Base-by-base conservation (phyloP, 2,888 invertebrate genomes). In the Cyaniris semiargus region DNA sequence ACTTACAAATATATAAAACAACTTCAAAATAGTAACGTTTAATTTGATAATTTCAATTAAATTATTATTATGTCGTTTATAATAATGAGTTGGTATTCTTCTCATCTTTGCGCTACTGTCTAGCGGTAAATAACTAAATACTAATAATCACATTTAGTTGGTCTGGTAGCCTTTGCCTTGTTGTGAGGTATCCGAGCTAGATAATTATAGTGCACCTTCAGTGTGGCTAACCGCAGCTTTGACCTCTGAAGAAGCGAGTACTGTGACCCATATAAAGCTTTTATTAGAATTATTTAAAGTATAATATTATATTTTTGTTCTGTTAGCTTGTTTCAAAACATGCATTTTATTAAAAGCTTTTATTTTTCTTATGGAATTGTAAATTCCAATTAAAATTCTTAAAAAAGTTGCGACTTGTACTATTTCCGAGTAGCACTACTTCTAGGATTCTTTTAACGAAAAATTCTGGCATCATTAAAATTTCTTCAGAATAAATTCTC, bases 151-250 rank as follows among this genome's bases (percentile, higher is more conserved):
- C 27, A 66, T 21, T 58, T 7, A 15, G 60, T 60, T 60, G 8
- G 58, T 58, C 58, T 23, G 4, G 66, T 66, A 66, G 27, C 66
- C 66, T 66, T 66, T 66, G 66, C 66, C 66, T 66, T 18, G 60
- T 60, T 60, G 66, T 66, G 27, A 31, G 27, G 18, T 18, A 53
- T 53, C 53, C 53, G 5, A 53, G 53, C 5, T 31, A 6, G 6
- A 13, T 27, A 15, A 66, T 66, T 27, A 18, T 27, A 66, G 15
- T 18, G 27, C 21, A 58, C 66, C 66, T 31, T 66, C 27, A 21
- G 31, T 66, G 66, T 31, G 27, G 66, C 18, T 15, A 66, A 66
- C 66, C 66, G 27, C 27, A 66, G 27, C 15, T 66, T 6, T 66
- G 66, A 66, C 66, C 60, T 60, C 23, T 21, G 6, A 18, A 31